A percentile compares a stretch with the other conserved stretches of the same genome.
These are phyloP conservation scores for Thunnus maccoyii DNA, from an alignment of 2,113 vertebrate species.

Conservation along the genomic window DNA sequence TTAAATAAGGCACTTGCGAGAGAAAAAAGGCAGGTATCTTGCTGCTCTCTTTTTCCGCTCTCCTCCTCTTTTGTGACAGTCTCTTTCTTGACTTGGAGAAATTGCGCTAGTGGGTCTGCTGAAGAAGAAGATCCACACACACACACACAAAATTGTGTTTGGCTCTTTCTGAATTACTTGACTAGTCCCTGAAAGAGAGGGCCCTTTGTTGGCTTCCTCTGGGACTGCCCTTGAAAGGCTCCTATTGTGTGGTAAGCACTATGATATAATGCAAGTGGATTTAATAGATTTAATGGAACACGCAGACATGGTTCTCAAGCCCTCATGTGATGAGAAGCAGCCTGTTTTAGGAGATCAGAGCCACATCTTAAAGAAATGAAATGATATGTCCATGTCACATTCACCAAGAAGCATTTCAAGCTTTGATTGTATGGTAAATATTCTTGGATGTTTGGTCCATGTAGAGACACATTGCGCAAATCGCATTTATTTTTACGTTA, in stretches of 20 bases:
- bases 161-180: constrained; percentile 79
- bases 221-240: constrained; percentile 81
- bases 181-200: constrained; percentile 74
- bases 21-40: constrained; percentile 43
- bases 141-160: constrained; percentile 66
- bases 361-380: constrained; percentile 71
- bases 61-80: constrained; percentile 34
- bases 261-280: constrained; percentile 82
- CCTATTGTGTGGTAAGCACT: constrained; percentile 78
- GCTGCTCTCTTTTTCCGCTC: constrained; percentile 49
- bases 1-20: constrained; percentile 50
- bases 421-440: constrained; percentile 11
- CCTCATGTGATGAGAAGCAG: constrained; percentile 65
- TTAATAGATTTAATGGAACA: constrained; percentile 85
- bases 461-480: background rate
- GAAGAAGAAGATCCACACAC: constrained; percentile 46
- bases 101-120: constrained; percentile 54
- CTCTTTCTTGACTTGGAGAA: constrained; percentile 53
- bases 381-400: background rate
- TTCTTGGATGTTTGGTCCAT: background rate
- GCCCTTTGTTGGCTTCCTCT: constrained; percentile 79
- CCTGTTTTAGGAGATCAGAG: constrained; percentile 54
- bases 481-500: background rate
- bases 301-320: constrained; percentile 70
- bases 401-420: background rate